Conservation (phyloP, 2,888 invertebrate genomes). For the Macropis europaea region DNA sequence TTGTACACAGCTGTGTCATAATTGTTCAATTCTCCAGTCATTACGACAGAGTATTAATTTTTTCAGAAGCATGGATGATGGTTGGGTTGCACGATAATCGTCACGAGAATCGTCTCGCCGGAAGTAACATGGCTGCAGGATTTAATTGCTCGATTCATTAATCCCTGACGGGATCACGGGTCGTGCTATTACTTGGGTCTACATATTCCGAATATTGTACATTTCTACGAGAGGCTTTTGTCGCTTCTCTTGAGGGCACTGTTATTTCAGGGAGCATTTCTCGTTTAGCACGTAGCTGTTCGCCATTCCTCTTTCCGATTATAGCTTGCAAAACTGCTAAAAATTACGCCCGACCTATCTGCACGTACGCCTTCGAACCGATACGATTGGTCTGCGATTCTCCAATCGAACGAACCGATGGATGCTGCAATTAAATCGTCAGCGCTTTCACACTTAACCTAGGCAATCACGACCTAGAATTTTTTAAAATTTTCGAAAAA, state of each 20-base stretch:
- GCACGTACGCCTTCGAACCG: too few species aligned
- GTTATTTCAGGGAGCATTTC: conserved; percentile 29
- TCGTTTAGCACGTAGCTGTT: conserved; percentile 17
- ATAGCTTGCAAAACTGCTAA: not conserved
- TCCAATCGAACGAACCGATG: too few species aligned
- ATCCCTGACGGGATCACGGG: conserved; percentile 15
- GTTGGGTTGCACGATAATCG: not conserved
- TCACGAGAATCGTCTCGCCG: not conserved
- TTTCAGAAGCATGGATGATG: too few species aligned
- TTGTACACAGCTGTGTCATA: too few species aligned
- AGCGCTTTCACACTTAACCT: too few species aligned
- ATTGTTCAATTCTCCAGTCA: too few species aligned
- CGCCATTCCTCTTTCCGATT: not conserved
- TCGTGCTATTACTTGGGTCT: not conserved
- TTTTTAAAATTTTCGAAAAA: too few species aligned
- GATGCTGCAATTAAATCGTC: too few species aligned
- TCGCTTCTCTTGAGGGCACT: conserved; percentile 11
- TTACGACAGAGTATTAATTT: too few species aligned
- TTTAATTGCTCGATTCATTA: conserved; percentile 36
- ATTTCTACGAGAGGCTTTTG: not conserved
- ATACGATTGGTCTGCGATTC: too few species aligned
- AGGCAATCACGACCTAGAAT: too few species aligned
- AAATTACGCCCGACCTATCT: too few species aligned
- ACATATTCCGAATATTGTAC: conserved; percentile 10
- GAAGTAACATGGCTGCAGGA: conserved; percentile 2